These are phyloP conservation scores for Fragum fragum DNA, from an alignment of 2,888 invertebrate genomes.

Conservation along the genomic window DNA sequence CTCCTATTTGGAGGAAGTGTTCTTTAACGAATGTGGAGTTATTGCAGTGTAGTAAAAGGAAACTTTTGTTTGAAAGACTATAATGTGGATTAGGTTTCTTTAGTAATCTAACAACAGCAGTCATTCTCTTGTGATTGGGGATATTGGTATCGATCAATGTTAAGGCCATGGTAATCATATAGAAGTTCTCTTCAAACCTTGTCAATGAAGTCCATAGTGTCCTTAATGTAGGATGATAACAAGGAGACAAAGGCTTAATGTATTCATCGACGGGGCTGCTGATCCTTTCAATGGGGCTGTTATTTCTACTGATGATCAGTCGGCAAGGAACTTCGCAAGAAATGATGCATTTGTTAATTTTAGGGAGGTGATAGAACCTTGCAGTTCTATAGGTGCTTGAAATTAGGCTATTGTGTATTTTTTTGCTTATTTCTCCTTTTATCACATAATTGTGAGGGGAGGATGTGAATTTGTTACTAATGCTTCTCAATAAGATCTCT, in stretches of 20 bases:
- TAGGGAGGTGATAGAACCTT: neutral
- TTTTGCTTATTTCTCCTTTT: neutral
- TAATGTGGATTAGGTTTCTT: neutral
- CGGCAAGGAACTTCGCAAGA: neutral
- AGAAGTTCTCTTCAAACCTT: neutral
- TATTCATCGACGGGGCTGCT: neutral
- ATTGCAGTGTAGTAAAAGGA: neutral
- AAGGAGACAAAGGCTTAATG: conserved; percentile 2
- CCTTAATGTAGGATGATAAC: neutral
- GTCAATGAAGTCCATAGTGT: conserved; percentile 3
- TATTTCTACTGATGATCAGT: neutral
- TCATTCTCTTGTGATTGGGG: neutral
- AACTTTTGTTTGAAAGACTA: neutral
- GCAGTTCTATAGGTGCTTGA: neutral
- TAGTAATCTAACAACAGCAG: neutral
- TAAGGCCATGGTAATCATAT: neutral
- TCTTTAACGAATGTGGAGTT: neutral
- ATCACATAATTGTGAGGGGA: neutral
- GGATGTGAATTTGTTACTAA: neutral
- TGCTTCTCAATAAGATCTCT: neutral
- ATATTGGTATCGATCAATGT: neutral
- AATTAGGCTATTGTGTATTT: neutral
- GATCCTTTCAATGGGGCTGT: conserved; percentile 4
- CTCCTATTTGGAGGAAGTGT: conserved; percentile 11
- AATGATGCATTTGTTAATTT: conserved; percentile 1